Evolutionary conservation across 2,888 invertebrate genomes (phyloP), one percentile per base, ranked within the genome.

Genomic region (Melitaea athalia): DNA sequence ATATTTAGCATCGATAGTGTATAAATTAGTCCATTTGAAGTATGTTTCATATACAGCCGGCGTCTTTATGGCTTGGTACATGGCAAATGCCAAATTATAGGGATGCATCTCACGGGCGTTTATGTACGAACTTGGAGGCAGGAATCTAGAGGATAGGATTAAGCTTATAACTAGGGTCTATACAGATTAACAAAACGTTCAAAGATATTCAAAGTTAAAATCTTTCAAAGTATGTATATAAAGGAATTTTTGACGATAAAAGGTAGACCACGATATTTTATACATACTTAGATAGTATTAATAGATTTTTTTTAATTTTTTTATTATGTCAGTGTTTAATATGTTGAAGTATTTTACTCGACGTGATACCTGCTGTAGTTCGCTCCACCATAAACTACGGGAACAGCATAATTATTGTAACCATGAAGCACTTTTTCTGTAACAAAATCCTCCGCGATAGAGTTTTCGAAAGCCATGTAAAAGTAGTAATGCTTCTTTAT

Each of bases 311-410:
- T 6, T 49, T 49, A n/a, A n/a, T n/a, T n/a, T n/a, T n/a, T 14
- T 12, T 14, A 12, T 5, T 5, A 47, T 8, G 14, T 11, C 14
- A n/a, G 47, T 14, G n/a, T 49, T 5, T 11, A 10, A 45, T 45
- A n/a, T 49, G 47, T 0, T 49, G n/a, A 49, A 49, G n/a, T 14
- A 45, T 45, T 45, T 45, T 4, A 49, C 47, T 49, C 14, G n/a
- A n/a, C n/a, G 31, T 33, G 31, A 55, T 33, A 68, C 70, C 65
- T 68, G 33, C 57, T 69, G 45, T 95, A 96, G 84, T 95, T 94
- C 70, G 94, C 94, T 5, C 93, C 94, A 0, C 95, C 95, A 86
- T 94, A 95, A 42, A 95, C 95, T 70, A 95, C 93, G 8, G 95
- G 95, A n/a, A 95, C 88, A 12, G 94, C 92, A 75, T 94, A 93